Percentiles rank a stretch among this genome's conserved stretches.
phyloP scores from a whole-genome alignment of 2,888 invertebrate genomes.

The Sesia bembeciformis region DNA sequence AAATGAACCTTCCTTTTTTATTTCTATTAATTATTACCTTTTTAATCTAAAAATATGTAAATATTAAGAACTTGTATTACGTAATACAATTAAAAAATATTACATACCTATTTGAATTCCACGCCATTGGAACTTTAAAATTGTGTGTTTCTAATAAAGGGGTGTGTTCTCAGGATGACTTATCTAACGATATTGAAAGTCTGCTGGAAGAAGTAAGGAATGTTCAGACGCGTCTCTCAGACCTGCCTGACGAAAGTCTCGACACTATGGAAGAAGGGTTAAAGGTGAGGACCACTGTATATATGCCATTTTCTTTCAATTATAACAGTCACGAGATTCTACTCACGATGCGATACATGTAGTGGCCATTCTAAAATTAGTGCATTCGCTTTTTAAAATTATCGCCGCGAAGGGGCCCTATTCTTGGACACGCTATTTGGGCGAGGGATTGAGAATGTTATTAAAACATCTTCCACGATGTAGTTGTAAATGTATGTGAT shows the following conservation, averaged over 20 bases:
- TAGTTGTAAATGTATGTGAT: no score
- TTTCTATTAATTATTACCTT: no score
- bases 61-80: neutral
- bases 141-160: slow-evolving; percentile 41
- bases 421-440: slow-evolving; percentile 13
- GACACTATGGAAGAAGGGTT: slow-evolving; percentile 82
- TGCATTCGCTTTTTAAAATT: slow-evolving; percentile 14
- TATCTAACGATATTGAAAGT: slow-evolving; percentile 80
- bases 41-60: neutral
- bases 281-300: slow-evolving; percentile 75
- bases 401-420: slow-evolving; percentile 12
- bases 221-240: slow-evolving; percentile 79
- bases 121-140: slow-evolving; percentile 4
- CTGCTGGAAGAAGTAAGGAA: slow-evolving; percentile 79
- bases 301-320: slow-evolving; percentile 14
- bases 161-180: slow-evolving; percentile 75
- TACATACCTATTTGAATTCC: slow-evolving; percentile 6
- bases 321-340: slow-evolving; percentile 18
- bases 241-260: slow-evolving; percentile 81
- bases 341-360: slow-evolving; percentile 15
- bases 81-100: slow-evolving; percentile 7
- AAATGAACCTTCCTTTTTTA: neutral
- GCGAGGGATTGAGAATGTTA: neutral
- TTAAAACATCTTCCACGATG: no score
- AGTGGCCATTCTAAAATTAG: slow-evolving; percentile 25